Percentiles rank a stretch among this genome's conserved stretches.
Evolutionary conservation across 2,888 invertebrate species (phyloP).

Genomic region (Papilio elwesi): DNA sequence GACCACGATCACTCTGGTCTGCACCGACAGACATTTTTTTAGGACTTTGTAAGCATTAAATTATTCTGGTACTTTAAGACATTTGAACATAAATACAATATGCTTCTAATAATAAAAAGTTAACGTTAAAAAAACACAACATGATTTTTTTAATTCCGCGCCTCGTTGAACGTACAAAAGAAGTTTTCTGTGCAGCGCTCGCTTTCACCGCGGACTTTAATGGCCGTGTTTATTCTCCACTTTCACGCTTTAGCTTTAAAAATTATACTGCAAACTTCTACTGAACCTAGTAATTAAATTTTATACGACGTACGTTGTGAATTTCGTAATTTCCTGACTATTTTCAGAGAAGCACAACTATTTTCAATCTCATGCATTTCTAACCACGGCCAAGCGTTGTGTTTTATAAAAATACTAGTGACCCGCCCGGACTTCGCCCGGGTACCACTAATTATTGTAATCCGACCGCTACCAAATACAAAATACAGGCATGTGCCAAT

Average conservation of each 20-base stretch:
- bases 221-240: conserved; percentile 31
- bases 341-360: not conserved
- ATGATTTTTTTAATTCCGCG: conserved; percentile 50
- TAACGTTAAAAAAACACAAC: conserved; percentile 53
- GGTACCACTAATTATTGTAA: too few species aligned
- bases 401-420: too few species aligned
- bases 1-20: too few species aligned
- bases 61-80: not conserved
- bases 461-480: too few species aligned
- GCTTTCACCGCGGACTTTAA: conserved; percentile 29
- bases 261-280: conserved; percentile 22
- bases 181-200: conserved; percentile 24
- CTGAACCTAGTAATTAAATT: conserved; percentile 27
- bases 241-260: conserved; percentile 33
- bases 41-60: too few species aligned
- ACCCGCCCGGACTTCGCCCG: too few species aligned
- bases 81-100: not conserved
- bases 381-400: not conserved
- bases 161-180: conserved; percentile 44
- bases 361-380: not conserved
- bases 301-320: conserved; percentile 13
- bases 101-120: conserved; percentile 9
- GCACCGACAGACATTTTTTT: too few species aligned
- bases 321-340: conserved; percentile 21
- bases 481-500: too few species aligned